Evolutionary conservation across 2,888 invertebrate genomes (phyloP).

Genomic region (Ptychoptera albimana): DNA sequence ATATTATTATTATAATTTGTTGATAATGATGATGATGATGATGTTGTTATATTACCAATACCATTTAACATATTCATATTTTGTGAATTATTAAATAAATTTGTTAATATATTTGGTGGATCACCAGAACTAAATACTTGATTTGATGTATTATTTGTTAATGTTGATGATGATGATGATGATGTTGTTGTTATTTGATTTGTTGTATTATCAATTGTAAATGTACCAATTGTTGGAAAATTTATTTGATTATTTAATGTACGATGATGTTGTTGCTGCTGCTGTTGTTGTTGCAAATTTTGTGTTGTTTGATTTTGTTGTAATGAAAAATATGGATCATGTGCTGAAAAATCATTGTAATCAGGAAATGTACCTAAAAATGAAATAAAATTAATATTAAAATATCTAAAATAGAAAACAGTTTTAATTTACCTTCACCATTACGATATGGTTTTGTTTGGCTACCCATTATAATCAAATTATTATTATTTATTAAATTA

Average conservation of each 20-base stretch:
- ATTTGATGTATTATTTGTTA: conserved; percentile 9
- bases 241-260: conserved; percentile 6
- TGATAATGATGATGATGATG: conserved; percentile 7
- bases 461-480: conserved; percentile 24
- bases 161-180: conserved; percentile 11
- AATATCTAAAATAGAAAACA: background rate
- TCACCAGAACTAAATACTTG: background rate
- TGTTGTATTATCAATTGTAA: conserved; percentile 23
- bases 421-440: conserved; percentile 22
- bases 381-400: conserved; percentile 6
- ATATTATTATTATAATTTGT: conserved; percentile 21
- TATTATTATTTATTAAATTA: conserved; percentile 2
- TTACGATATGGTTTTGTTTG: conserved; percentile 29
- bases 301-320: background rate
- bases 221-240: conserved; percentile 31
- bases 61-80: conserved; percentile 18
- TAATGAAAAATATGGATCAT: conserved; percentile 4
- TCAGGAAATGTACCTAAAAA: conserved; percentile 15
- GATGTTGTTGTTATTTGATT: conserved; percentile 2
- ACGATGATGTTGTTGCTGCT: background rate
- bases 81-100: conserved; percentile 4
- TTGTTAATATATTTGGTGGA: background rate
- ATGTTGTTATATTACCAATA: conserved; percentile 8
- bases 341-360: conserved; percentile 7
- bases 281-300: too few relatives aligned